Evolutionary conservation across 2,113 vertebrate genomes (phyloP).

Genomic region (Embiotoca jacksoni): DNA sequence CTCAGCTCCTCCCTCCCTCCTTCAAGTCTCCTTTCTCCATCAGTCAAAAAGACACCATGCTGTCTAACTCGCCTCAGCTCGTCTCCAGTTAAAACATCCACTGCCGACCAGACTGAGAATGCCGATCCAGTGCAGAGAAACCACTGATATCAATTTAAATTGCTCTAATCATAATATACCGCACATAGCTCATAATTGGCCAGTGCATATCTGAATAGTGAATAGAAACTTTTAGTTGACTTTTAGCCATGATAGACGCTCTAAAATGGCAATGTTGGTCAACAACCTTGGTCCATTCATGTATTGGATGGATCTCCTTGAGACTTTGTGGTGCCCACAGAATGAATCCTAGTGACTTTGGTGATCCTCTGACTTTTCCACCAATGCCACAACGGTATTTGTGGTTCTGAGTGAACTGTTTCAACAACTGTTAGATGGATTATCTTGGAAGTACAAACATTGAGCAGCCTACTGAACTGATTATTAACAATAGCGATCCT

Average conservation of each 20-base stretch:
- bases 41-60: slow-evolving; percentile 42
- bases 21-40: slow-evolving; percentile 16
- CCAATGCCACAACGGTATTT: no score
- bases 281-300: no score
- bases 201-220: background rate
- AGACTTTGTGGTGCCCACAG: background rate
- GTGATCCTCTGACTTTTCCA: no score
- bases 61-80: background rate
- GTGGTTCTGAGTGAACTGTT: no score
- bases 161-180: slow-evolving; percentile 24
- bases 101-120: slow-evolving; percentile 32
- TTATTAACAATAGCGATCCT: no score
- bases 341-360: background rate
- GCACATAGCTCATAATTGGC: background rate
- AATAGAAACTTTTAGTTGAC: background rate
- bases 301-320: background rate
- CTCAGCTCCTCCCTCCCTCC: slow-evolving; percentile 26
- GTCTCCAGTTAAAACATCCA: slow-evolving; percentile 6
- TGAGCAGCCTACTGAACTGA: no score
- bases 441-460: no score
- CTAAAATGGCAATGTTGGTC: no score
- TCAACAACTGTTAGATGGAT: no score
- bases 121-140: slow-evolving; percentile 39
- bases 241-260: slow-evolving; percentile 1
- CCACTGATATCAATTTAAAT: background rate